Evolutionary conservation across 2,797 vertebrate genomes (phyloP).

Genomic region (Vespertilio murinus): DNA sequence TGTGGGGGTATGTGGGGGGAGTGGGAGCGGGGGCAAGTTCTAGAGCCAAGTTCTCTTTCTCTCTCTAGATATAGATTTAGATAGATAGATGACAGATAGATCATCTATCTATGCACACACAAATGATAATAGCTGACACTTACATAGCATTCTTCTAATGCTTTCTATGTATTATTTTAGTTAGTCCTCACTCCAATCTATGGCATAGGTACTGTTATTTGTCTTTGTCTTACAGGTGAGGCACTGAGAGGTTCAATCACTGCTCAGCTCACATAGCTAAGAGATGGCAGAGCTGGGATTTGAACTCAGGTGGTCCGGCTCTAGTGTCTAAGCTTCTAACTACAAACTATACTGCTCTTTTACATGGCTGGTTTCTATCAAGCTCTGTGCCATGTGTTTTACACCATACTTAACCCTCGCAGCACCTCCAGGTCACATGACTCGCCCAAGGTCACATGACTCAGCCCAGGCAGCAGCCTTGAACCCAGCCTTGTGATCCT

Average conservation of each 20-base stretch:
- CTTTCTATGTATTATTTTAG: not conserved
- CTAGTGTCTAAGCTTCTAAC: not conserved
- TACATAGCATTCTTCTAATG: not conserved
- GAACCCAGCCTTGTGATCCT: not conserved
- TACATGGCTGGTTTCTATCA: not conserved
- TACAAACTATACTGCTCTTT: not conserved
- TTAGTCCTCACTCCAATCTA: not conserved
- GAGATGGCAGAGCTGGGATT: not conserved
- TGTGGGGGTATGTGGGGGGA: no score
- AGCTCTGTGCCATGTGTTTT: not conserved
- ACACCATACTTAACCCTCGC: not conserved
- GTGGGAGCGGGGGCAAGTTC: not conserved
- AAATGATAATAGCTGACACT: not conserved
- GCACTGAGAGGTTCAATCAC: not conserved
- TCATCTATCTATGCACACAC: not conserved
- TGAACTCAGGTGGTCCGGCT: not conserved
- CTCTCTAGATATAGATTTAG: not conserved
- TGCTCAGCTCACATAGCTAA: not conserved
- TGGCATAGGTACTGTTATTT: not conserved
- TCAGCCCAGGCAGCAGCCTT: not conserved
- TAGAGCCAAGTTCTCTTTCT: not conserved
- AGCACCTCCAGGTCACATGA: not conserved
- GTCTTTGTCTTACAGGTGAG: not conserved
- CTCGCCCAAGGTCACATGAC: not conserved
- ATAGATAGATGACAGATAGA: no score